Conservation (phyloP, 2,113 vertebrate genomes). For the Pygoscelis antarcticus region DNA sequence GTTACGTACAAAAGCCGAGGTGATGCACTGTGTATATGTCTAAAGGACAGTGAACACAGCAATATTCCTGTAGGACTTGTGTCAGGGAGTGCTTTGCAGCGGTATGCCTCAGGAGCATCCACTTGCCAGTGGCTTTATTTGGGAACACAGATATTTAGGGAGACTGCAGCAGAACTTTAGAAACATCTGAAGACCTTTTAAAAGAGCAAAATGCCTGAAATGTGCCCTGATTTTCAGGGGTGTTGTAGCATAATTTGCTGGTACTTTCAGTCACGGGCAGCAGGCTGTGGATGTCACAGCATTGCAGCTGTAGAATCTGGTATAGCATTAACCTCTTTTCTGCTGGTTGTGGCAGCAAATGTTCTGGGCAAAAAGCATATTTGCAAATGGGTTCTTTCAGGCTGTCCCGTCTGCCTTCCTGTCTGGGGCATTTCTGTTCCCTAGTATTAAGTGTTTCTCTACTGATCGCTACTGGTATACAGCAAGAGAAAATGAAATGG, state of each 20-base stretch:
- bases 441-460: background rate
- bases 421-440: background rate
- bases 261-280: background rate
- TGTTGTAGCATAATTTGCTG: background rate
- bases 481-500: background rate
- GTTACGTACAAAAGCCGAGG: background rate
- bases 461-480: background rate
- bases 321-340: background rate
- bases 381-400: background rate
- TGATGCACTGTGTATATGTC: background rate
- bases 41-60: background rate
- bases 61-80: background rate
- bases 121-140: background rate
- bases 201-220: background rate
- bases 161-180: background rate
- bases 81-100: background rate
- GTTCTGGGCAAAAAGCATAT: background rate
- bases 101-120: background rate
- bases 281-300: background rate
- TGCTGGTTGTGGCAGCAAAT: background rate
- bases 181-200: background rate
- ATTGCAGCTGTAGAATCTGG: background rate
- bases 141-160: background rate
- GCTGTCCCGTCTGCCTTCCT: background rate
- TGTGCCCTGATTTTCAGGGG: background rate